Evolutionary conservation across 2,113 vertebrate species (phyloP), one percentile per base, ranked within the genome.

Genomic region (rat (Rattus norvegicus)): DNA sequence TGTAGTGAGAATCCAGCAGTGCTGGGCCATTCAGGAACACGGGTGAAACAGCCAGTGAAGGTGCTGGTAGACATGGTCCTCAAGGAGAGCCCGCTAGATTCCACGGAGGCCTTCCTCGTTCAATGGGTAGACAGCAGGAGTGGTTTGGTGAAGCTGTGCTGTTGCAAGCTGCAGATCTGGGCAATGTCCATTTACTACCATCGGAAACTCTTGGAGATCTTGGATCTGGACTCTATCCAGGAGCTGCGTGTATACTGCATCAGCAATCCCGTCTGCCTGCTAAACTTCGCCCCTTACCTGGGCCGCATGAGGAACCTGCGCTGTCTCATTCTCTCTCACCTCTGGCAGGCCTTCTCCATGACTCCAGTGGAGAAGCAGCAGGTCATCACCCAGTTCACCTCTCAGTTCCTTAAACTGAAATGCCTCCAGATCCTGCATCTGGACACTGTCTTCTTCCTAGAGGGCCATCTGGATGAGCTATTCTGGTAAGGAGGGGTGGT

Each of bases 1-100:
- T 12, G 14, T 10, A 22, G 47, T 6, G 61, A 63, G 81, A 96
- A 19, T 0, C 43, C 0, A 17, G 36, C 22, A 39, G 11, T 6
- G 5, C 11, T 12, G 5, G n/a, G 8, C 1, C 16, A 13, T 5
- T 17, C 16, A 2, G 47, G 65, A 16, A 11, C 0, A 1, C 19
- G 30, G 5, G 28, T 13, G 8, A 13, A 14, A 28, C 36, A 9
- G 30, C 79, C 7, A 10, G 1, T 93, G 84, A 22, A 33, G 19
- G 49, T 94, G 20, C 36, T 26, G 8, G 1, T n/a, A 67, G 81
- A 85, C 39, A 17, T 93, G 26, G 26, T 8, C 63, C 17, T 94
- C 8, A 3, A 63, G 0, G 10, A 1, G 11, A 2, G 2, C 2
- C 3, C 1, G 1, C 39, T 43, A 6, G 3, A 14, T 9, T 24